These are phyloP conservation scores for Eupithecia inturbata DNA, from an alignment of 2,888 invertebrate species.

Conservation along the genomic window DNA sequence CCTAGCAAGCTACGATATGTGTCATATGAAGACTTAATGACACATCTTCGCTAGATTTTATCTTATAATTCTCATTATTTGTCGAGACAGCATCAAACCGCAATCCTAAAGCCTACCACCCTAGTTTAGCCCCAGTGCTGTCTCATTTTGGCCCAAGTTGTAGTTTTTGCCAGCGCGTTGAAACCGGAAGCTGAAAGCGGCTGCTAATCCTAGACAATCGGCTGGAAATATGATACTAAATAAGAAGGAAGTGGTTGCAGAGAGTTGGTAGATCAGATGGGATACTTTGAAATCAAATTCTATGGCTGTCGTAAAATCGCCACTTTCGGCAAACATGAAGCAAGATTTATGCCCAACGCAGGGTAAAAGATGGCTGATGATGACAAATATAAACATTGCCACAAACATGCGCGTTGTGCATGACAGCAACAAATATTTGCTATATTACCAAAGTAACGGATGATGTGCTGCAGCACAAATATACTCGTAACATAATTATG, in stretches of 20 bases:
- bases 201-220: conserved; percentile 56
- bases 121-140: neutral
- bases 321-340: no score
- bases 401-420: no score
- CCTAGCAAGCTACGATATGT: neutral
- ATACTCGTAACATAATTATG: no score
- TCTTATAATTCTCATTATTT: neutral
- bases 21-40: neutral
- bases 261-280: conserved; percentile 48
- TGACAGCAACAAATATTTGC: no score
- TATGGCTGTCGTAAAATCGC: no score
- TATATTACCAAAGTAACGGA: no score
- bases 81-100: neutral
- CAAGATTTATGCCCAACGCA: no score
- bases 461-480: no score
- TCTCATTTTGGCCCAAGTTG: neutral
- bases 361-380: no score
- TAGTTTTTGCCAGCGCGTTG: conserved; percentile 15
- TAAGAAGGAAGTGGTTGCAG: conserved; percentile 54
- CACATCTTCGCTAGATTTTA: neutral
- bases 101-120: neutral
- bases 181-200: conserved; percentile 38
- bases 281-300: no score
- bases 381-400: no score
- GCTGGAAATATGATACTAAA: conserved; percentile 64